Evolutionary conservation across 2,797 vertebrate species (phyloP).

Genomic region (Sebastes vulpes): DNA sequence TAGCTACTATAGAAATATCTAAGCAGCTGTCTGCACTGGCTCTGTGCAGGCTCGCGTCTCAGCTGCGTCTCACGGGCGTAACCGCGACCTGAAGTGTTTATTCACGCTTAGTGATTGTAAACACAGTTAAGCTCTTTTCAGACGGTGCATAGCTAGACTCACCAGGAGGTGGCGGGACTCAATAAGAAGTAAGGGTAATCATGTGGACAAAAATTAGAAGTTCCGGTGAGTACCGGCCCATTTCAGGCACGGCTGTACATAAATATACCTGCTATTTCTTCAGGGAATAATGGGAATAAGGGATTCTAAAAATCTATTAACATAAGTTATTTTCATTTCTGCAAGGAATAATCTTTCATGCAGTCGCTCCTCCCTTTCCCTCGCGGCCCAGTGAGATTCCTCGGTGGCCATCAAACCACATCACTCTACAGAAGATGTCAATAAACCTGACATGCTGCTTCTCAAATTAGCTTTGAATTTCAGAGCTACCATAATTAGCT

Average conservation of each 20-base stretch:
- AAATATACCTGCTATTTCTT: constrained; percentile 33
- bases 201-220: neutral
- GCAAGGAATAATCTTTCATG: constrained; percentile 54
- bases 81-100: neutral
- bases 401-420: constrained; percentile 79
- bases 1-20: neutral
- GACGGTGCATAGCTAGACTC: neutral
- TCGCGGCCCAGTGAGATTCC: constrained; percentile 61
- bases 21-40: neutral
- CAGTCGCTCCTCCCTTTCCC: constrained; percentile 59
- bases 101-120: neutral
- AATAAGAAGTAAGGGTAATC: neutral
- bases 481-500: constrained; percentile 85
- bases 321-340: constrained; percentile 64
- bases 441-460: constrained; percentile 83
- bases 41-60: neutral
- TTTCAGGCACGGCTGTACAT: constrained; percentile 1
- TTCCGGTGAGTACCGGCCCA: neutral
- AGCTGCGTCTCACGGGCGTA: neutral
- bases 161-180: neutral
- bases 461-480: constrained; percentile 86
- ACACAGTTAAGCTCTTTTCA: neutral
- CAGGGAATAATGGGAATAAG: constrained; percentile 25
- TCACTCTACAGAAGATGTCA: constrained; percentile 83
- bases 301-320: constrained; percentile 65